Evolutionary conservation across 1,140 invertebrate genomes (phyloP).

Genomic region (Drosophila biarmipes): DNA sequence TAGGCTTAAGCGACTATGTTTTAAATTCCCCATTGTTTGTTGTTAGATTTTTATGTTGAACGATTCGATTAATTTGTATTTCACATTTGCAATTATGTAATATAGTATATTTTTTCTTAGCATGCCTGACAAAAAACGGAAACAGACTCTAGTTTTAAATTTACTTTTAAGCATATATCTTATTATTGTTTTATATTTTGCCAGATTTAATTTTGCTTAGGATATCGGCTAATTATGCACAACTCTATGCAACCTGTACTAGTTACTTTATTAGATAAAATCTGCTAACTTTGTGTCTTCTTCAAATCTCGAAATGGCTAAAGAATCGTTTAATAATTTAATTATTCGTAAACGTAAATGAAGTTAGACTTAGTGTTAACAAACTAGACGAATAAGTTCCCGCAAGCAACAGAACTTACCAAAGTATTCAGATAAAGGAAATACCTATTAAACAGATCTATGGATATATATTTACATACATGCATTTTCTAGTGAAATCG

Average conservation of each 20-base stretch:
- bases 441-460: constrained; percentile 47
- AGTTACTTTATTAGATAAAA: constrained; percentile 69
- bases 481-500: constrained; percentile 82
- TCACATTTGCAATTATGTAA: constrained; percentile 1
- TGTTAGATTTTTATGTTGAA: constrained; percentile 71
- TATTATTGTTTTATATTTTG: constrained; percentile 11
- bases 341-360: constrained; percentile 37
- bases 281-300: constrained; percentile 75
- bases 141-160: constrained; percentile 9
- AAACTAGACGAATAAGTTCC: constrained; percentile 56
- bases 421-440: constrained; percentile 70
- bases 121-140: not conserved
- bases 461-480: constrained; percentile 76
- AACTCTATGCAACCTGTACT: constrained; percentile 28
- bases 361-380: constrained; percentile 42
- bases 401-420: constrained; percentile 59
- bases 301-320: constrained; percentile 46
- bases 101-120: constrained; percentile 21
- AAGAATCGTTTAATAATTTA: constrained; percentile 40
- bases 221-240: constrained; percentile 7
- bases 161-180: constrained; percentile 14
- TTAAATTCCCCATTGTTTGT: constrained; percentile 45
- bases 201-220: not conserved
- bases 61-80: not conserved
- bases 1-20: constrained; percentile 9